phyloP scores from a whole-genome alignment of 1,140 invertebrate species.

The Drosophila sp. region DNA sequence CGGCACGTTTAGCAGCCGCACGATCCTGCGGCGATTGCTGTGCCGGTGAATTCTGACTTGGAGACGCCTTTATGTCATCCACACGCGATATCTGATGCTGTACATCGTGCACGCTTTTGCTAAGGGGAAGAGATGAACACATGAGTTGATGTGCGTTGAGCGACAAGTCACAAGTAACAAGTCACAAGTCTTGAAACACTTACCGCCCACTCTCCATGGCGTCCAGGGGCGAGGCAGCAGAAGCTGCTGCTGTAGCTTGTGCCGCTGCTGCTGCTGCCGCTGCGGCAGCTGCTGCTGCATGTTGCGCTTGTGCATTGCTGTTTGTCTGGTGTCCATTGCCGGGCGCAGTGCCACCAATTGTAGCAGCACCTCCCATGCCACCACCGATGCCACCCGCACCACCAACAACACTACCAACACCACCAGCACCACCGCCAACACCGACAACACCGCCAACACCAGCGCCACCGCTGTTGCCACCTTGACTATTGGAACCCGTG shows the following conservation, averaged over 20 bases:
- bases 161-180: background rate
- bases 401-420: slow-evolving; percentile 1
- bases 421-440: slow-evolving; percentile 40
- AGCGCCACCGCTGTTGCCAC: slow-evolving; percentile 40
- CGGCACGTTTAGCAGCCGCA: slow-evolving; percentile 90
- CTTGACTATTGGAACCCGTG: slow-evolving; percentile 53
- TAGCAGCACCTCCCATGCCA: slow-evolving; percentile 35
- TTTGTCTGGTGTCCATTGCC: slow-evolving; percentile 44
- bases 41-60: slow-evolving; percentile 85
- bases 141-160: background rate
- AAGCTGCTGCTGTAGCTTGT: slow-evolving; percentile 61
- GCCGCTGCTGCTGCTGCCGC: slow-evolving; percentile 76
- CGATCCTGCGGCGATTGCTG: slow-evolving; percentile 88
- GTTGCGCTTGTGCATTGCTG: slow-evolving; percentile 48
- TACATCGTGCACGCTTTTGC: slow-evolving; percentile 85
- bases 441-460: slow-evolving; percentile 23
- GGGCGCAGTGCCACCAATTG: slow-evolving; percentile 38
- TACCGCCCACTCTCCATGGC: slow-evolving; percentile 81
- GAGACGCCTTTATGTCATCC: slow-evolving; percentile 86
- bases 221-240: slow-evolving; percentile 66
- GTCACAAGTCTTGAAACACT: slow-evolving; percentile 9
- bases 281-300: slow-evolving; percentile 72
- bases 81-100: slow-evolving; percentile 83
- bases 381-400: slow-evolving; percentile 49
- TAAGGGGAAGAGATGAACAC: slow-evolving; percentile 53